These are phyloP conservation scores for Entosphenus tridentatus DNA, from an alignment of 2,113 vertebrate species.

Conservation along the genomic window DNA sequence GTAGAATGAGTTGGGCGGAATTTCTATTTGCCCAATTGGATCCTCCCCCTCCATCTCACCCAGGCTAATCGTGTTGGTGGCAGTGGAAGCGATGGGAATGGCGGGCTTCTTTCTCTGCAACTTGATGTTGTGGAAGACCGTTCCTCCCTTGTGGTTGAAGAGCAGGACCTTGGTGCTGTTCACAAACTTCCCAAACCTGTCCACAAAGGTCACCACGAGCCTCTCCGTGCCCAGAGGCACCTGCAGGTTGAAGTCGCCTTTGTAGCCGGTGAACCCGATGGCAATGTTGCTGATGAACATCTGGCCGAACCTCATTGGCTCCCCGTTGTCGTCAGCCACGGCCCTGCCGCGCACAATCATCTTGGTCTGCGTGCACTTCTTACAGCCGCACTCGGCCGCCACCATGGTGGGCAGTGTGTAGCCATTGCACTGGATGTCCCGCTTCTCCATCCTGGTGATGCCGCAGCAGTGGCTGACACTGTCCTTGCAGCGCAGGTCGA, in stretches of 20 bases:
- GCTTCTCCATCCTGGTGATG: constrained; percentile 42
- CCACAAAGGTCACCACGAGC: constrained; percentile 78
- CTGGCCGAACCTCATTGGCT: constrained; percentile 81
- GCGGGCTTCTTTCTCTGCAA: constrained; percentile 51
- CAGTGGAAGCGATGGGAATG: constrained; percentile 35
- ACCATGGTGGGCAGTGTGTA: constrained; percentile 64
- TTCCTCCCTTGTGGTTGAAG: constrained; percentile 61
- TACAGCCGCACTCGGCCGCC: constrained; percentile 44
- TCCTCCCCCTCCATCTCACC: constrained; percentile 50
- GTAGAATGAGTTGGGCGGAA: constrained; percentile 65
- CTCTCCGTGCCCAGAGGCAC: constrained; percentile 53
- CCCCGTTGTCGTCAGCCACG: constrained; percentile 52
- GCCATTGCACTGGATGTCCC: constrained; percentile 40
- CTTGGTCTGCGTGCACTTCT: constrained; percentile 53
- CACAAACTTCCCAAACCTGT: constrained; percentile 75
- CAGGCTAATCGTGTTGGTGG: constrained; percentile 51
- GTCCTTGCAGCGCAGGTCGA: constrained; percentile 59
- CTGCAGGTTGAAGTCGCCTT: constrained; percentile 72
- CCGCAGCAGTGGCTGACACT: constrained; percentile 53
- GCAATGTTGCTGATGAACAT: constrained; percentile 54
- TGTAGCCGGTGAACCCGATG: constrained; percentile 79
- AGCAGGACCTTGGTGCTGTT: constrained; percentile 86
- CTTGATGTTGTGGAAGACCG: constrained; percentile 76
- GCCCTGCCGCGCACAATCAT: constrained; percentile 50
- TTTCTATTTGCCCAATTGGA: constrained; percentile 58